Evolutionary conservation across 2,888 invertebrate genomes (phyloP).

Genomic region (Lepidochrysops patricia): DNA sequence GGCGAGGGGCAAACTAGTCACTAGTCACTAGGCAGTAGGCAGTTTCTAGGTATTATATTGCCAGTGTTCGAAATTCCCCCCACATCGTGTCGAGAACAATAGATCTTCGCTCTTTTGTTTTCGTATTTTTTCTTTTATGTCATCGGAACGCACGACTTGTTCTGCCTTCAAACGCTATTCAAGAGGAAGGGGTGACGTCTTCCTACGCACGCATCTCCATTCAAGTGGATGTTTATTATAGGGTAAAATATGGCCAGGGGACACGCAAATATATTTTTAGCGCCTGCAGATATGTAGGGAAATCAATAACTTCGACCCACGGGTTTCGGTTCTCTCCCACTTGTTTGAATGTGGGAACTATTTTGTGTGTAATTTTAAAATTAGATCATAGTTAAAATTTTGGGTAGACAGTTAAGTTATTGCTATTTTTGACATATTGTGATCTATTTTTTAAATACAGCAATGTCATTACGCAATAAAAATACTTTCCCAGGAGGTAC

Average conservation of each 20-base stretch:
- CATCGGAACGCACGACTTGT: constrained; percentile 28
- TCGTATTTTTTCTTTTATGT: constrained; percentile 14
- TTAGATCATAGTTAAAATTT: too few species aligned
- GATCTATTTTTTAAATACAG: not conserved
- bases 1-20: not conserved
- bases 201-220: constrained; percentile 56
- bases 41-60: constrained; percentile 8
- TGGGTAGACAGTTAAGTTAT: too few species aligned
- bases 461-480: not conserved
- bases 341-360: not conserved
- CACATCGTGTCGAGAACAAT: constrained; percentile 11
- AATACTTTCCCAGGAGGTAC: constrained; percentile 2
- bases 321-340: not conserved
- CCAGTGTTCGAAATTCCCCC: constrained; percentile 8
- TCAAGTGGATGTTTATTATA: constrained; percentile 54
- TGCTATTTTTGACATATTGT: too few species aligned
- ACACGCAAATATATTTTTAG: constrained; percentile 8
- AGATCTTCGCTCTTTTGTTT: constrained; percentile 15
- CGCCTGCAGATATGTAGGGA: not conserved
- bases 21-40: too few species aligned
- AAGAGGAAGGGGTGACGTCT: constrained; percentile 60
- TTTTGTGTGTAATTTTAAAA: too few species aligned
- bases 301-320: constrained; percentile 1
- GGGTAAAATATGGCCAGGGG: constrained; percentile 14
- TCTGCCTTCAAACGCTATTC: constrained; percentile 45